phyloP scores from a whole-genome alignment of 2,797 vertebrate species.

The Cichlasoma orientale region DNA sequence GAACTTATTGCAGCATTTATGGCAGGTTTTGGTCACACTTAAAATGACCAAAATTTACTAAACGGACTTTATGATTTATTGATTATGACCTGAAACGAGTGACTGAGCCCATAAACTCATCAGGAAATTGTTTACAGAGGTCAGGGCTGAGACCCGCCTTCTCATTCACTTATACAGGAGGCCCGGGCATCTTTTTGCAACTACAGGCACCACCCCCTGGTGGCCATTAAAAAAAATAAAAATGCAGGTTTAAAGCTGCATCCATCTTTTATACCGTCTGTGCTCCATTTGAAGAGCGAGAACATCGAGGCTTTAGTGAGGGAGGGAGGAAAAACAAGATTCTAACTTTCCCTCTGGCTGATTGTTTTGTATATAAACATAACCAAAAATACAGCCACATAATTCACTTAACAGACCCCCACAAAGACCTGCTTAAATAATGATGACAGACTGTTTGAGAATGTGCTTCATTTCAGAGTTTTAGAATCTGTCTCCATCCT shows the following conservation, averaged over 20 bases:
- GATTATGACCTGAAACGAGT: neutral
- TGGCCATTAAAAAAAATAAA: neutral
- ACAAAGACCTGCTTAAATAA: neutral
- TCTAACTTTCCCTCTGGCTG: neutral
- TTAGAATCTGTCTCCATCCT: no score
- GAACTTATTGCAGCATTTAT: no score
- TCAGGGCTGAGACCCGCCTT: neutral
- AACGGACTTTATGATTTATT: no score
- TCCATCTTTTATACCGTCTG: neutral
- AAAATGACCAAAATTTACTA: neutral
- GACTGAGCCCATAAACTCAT: no score
- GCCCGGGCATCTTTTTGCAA: no score
- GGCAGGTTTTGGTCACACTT: no score
- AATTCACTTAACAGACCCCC: neutral
- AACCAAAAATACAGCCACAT: neutral
- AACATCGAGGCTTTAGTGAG: neutral
- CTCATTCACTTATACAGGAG: no score
- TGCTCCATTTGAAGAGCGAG: neutral
- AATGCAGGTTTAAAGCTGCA: neutral
- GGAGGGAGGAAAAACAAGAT: fast-evolving
- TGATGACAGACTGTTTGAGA: neutral
- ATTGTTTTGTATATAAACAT: neutral
- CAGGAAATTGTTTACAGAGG: neutral
- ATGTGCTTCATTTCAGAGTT: no score
- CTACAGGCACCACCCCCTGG: neutral